phyloP scores from a whole-genome alignment of 2,888 invertebrate species.

The Caenorhabditis angaria region DNA sequence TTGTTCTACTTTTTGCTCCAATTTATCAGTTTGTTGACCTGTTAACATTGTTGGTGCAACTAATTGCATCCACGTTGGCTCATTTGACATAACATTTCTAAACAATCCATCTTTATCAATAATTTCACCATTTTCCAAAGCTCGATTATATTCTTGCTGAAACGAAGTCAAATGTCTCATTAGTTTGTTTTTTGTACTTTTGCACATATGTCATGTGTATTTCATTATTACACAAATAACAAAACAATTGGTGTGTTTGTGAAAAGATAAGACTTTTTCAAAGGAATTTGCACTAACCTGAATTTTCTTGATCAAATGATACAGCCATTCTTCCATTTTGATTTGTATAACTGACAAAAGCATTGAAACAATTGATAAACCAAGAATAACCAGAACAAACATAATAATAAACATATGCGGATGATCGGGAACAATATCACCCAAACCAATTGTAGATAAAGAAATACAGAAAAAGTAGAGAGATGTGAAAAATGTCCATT shows the following conservation, averaged over 20 bases:
- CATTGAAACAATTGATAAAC: conserved; percentile 93
- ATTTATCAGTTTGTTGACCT: conserved; percentile 57
- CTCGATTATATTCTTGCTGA: conserved; percentile 64
- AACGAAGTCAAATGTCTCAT: conserved; percentile 7
- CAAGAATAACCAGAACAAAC: conserved; percentile 91
- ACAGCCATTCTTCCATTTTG: conserved; percentile 71
- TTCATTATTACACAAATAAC: background rate
- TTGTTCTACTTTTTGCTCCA: conserved; percentile 64
- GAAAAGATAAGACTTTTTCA: background rate
- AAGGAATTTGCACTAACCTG: conserved; percentile 24
- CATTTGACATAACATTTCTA: conserved; percentile 48
- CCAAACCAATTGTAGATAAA: conserved; percentile 90
- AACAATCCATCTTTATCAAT: conserved; percentile 41
- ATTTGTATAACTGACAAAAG: conserved; percentile 89
- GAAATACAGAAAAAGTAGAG: conserved; percentile 97
- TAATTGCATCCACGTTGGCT: conserved; percentile 60
- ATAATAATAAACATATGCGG: conserved; percentile 89
- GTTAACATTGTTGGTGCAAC: conserved; percentile 60
- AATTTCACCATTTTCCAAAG: conserved; percentile 57
- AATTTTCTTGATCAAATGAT: conserved; percentile 66
- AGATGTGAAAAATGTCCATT: conserved; percentile 89
- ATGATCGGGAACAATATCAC: conserved; percentile 77
- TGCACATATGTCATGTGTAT: background rate
- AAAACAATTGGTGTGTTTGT: background rate
- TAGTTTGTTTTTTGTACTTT: background rate